Base-by-base conservation (phyloP, 2,113 vertebrate genomes). In the Hippocampus comes region DNA sequence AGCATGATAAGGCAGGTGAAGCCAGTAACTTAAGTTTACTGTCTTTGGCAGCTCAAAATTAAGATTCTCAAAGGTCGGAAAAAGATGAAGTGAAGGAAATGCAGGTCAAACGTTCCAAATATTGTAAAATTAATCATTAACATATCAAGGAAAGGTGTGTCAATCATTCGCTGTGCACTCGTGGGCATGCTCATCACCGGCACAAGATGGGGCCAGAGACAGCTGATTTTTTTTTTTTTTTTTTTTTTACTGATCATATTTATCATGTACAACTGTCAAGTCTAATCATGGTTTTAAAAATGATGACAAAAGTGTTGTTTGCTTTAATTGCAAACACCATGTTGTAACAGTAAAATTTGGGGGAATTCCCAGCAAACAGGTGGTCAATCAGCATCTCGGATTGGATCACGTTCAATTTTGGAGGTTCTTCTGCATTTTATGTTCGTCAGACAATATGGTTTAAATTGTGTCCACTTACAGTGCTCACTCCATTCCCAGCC, bases 391-490 rank as follows among this genome's bases (percentile, higher is more conserved):
- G 27, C 17, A 34, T 61, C 10, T 42, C 5, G 15, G 42, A 46
- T 2, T 66, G 41, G 5, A 17, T 66, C 18, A n/a, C 5, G 15
- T 34, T 34, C 59, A n/a, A 23, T 7, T n/a, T 46, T 25, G 20
- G n/a, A 46, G 11, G 6, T 43, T 43, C 27, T 14, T 17, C 63
- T 17, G n/a, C 23, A 14, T 66, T 46, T 66, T 66, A 43, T 84
- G 73, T 86, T 83, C 72, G 75, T 75, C 49, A 69, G 76, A 83
- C 76, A 88, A 84, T 84, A 77, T 88, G 85, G 82, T 91, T 90
- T 88, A 80, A 78, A 85, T 89, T 79, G 75, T 71, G 74, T 67
- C 55, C 67, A 43, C 74, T 87, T 65, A 80, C 75, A 84, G 74
- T n/a, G 21, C 4, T 41, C 46, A 4, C 43, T 25, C 8, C 41